These are phyloP conservation scores for Philonicus albiceps DNA, from an alignment of 2,888 invertebrate genomes.

Conservation along the genomic window DNA sequence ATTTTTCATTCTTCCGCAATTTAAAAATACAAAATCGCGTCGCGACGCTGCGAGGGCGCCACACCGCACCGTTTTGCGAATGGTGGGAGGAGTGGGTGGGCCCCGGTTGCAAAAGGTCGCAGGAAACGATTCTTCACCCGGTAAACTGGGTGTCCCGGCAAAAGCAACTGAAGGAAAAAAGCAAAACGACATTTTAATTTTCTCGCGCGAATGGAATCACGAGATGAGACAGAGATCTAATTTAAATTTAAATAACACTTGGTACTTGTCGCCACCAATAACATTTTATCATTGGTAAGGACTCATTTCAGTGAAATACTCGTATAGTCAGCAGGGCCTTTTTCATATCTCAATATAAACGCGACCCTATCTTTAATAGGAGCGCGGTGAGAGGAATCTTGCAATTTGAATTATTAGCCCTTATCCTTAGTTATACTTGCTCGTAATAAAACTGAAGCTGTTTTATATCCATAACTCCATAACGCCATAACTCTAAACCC, in stretches of 20 bases:
- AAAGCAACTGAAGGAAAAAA: background rate
- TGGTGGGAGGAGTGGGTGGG: background rate
- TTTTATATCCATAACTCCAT: too few species aligned
- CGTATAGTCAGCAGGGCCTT: background rate
- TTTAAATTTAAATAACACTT: conserved; percentile 48
- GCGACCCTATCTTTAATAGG: background rate
- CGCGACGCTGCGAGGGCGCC: background rate
- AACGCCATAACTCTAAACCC: too few species aligned
- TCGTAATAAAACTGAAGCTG: too few species aligned
- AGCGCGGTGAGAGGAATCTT: too few species aligned
- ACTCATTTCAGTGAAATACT: background rate
- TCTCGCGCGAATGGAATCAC: conserved; percentile 39
- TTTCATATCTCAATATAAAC: background rate
- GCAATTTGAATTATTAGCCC: too few species aligned
- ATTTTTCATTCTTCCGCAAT: conserved; percentile 16
- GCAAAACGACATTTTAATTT: conserved; percentile 43
- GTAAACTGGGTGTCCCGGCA: background rate
- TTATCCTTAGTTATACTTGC: too few species aligned
- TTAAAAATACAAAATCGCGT: conserved; percentile 34
- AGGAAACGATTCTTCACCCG: background rate
- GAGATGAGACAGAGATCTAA: conserved; percentile 45
- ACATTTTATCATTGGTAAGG: background rate
- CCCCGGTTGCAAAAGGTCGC: background rate
- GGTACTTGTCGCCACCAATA: conserved; percentile 14
- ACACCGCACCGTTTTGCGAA: background rate